A percentile compares a stretch with the other conserved stretches of the same genome.
Conservation (phyloP, 2,113 vertebrate genomes). For the Oryzias celebensis region DNA sequence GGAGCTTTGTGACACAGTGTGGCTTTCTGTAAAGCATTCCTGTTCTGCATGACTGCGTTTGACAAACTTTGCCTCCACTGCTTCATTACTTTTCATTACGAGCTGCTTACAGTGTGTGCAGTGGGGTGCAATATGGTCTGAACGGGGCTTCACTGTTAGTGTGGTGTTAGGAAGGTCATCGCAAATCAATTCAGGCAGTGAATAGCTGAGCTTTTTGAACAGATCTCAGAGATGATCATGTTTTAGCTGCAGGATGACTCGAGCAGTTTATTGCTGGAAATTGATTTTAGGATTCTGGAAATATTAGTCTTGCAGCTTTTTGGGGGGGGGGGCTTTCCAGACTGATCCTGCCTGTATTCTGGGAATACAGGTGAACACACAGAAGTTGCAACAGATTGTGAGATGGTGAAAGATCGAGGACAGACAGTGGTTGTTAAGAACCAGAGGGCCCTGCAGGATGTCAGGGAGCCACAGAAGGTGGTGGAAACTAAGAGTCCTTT, state of each 20-base stretch:
- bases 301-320: constrained; percentile 42
- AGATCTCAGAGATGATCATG: constrained; percentile 20
- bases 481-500: constrained; percentile 6
- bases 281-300: constrained; percentile 25
- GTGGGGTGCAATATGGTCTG: constrained; percentile 25
- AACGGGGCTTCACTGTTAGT: constrained; percentile 35
- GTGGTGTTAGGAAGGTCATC: constrained; percentile 40
- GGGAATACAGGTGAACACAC: constrained; percentile 7
- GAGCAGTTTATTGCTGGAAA: constrained; percentile 28
- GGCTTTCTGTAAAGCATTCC: constrained; percentile 33
- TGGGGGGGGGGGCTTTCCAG: background rate
- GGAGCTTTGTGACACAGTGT: constrained; percentile 28
- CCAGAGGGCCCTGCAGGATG: constrained; percentile 35
- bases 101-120: background rate
- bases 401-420: background rate
- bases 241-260: constrained; percentile 9
- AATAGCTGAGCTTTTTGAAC: constrained; percentile 1
- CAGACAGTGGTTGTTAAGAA: background rate
- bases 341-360: background rate
- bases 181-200: constrained; percentile 20
- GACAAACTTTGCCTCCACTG: constrained; percentile 12
- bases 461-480: constrained; percentile 25
- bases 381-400: background rate
- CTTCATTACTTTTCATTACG: constrained; percentile 13
- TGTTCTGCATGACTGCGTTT: constrained; percentile 26